Conservation (phyloP, 2,797 vertebrate species). For the Spondyliosoma cantharus region DNA sequence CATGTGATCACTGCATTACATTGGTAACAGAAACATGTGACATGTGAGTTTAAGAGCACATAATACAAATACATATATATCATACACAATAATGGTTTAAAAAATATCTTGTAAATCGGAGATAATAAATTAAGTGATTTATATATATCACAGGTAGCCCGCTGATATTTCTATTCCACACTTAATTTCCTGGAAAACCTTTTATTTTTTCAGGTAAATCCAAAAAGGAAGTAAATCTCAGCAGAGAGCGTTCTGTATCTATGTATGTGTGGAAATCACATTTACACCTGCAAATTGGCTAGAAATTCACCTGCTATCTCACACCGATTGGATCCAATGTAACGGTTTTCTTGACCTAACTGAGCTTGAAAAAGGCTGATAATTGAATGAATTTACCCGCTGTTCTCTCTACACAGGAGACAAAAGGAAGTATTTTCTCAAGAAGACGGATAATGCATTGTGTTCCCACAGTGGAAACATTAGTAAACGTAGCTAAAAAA, state of each 20-base stretch:
- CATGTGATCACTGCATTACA: slow-evolving; percentile 7
- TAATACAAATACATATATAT: slow-evolving; percentile 16
- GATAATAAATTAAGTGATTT: neutral
- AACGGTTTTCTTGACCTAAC: slow-evolving; percentile 59
- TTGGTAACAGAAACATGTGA: neutral
- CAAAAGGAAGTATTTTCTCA: slow-evolving; percentile 32
- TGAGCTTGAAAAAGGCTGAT: slow-evolving; percentile 59
- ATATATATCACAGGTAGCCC: slow-evolving; percentile 22
- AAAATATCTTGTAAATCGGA: neutral
- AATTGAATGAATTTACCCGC: slow-evolving; percentile 61
- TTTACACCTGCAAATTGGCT: slow-evolving; percentile 66
- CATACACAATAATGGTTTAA: neutral
- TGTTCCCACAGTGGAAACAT: slow-evolving; percentile 10
- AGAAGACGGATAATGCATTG: neutral
- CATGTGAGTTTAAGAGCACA: neutral
- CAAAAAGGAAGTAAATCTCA: slow-evolving; percentile 53
- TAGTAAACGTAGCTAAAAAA: slow-evolving; percentile 32
- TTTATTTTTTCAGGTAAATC: slow-evolving; percentile 30
- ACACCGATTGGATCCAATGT: slow-evolving; percentile 63
- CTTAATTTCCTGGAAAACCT: slow-evolving; percentile 47
- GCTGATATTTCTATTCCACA: slow-evolving; percentile 42
- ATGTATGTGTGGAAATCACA: slow-evolving; percentile 62
- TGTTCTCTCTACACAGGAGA: slow-evolving; percentile 31
- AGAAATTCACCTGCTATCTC: slow-evolving; percentile 58
- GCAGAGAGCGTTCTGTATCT: slow-evolving; percentile 38